Conservation (phyloP, 2,888 invertebrate species). For the Ectropis crepuscularia region DNA sequence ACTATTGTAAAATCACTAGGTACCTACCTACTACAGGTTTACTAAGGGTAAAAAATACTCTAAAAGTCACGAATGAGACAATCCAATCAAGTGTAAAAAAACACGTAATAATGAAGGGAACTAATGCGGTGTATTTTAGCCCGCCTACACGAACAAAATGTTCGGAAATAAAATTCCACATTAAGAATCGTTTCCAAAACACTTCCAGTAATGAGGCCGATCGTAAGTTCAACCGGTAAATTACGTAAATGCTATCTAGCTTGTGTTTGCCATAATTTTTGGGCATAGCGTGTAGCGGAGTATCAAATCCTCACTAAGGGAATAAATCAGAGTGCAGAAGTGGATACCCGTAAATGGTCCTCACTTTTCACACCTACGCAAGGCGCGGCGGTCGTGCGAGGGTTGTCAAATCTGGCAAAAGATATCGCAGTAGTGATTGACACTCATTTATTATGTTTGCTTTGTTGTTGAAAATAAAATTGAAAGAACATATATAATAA, state of each 20-base stretch:
- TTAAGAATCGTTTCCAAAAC: conserved; percentile 70
- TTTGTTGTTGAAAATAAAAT: too few species aligned
- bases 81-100: background rate
- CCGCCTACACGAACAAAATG: conserved; percentile 44
- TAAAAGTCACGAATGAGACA: background rate
- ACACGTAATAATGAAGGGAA: conserved; percentile 15
- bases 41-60: too few species aligned
- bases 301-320: background rate
- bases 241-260: conserved; percentile 63
- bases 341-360: too few species aligned
- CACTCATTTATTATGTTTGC: too few species aligned
- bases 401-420: too few species aligned
- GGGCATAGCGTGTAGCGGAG: conserved; percentile 32
- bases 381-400: too few species aligned
- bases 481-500: too few species aligned
- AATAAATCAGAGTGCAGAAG: background rate
- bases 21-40: too few species aligned
- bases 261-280: conserved; percentile 46
- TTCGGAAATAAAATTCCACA: conserved; percentile 58
- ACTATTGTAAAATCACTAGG: too few species aligned
- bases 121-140: conserved; percentile 17
- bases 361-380: too few species aligned
- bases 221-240: conserved; percentile 71
- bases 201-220: conserved; percentile 73
- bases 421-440: too few species aligned